Base-by-base conservation (phyloP, 2,888 invertebrate species). In the Linyphia triangularis region DNA sequence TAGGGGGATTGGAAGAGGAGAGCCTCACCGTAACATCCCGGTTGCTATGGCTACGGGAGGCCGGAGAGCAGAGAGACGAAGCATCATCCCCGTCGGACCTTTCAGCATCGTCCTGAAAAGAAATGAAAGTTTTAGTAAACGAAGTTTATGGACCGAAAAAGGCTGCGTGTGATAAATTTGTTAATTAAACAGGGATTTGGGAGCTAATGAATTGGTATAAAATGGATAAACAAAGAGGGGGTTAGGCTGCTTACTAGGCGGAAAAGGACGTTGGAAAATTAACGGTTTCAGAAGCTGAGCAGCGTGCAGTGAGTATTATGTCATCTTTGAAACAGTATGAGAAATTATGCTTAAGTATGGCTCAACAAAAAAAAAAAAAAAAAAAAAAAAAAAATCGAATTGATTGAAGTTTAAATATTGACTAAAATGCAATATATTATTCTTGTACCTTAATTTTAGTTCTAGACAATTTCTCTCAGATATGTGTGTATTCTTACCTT, bases 111-210 rank as follows among this genome's bases (percentile, higher is more conserved):
- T 51, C 4, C 85, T 85, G 51, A 77, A 28, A 65, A 67, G 28
- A 61, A 70, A 40, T n/a, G 40, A 82, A 82, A 59, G 37, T 82
- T 67, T n/a, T 67, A 51, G 77, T 77, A 16, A 79, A 19, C 59
- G 61, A 67, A 81, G 81, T 69, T 69, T 70, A 70, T 59, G 26
- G 51, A 65, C 43, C 30, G 22, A 37, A 70, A 70, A 67, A 63
- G 70, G n/a, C n/a, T 7, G 19, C 16, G 51, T 9, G 24, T 61
- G 77, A 61, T 30, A 63, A 70, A 70, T 85, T 78, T 40, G 40
- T 77, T 85, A 85, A 85, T 85, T 85, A 85, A 85, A 85, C 61
- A 13, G 85, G 70, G 85, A 78, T 70, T 85, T 78, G 37, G 85
- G 84, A 24, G 51, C n/a, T 70, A 28, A 63, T 63, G 77, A 77